Evolutionary conservation across 2,888 invertebrate genomes (phyloP).

Genomic region (Argyra leucocephala): DNA sequence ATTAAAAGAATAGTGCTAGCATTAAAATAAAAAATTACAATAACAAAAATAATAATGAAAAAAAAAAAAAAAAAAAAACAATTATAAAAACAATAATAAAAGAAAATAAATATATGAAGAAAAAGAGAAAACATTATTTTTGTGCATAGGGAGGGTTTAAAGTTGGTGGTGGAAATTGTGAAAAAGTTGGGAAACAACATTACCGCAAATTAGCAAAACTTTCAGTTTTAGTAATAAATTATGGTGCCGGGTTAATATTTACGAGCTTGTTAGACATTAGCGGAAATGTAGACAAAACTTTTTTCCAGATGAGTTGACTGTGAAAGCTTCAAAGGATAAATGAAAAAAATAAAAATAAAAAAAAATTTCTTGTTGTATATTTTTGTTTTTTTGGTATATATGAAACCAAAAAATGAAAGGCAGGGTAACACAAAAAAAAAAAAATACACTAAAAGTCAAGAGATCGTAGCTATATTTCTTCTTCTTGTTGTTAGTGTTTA

Average conservation of each 20-base stretch:
- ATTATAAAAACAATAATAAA: neutral
- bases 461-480: too few relatives aligned
- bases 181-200: slow-evolving; percentile 26
- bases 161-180: too few relatives aligned
- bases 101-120: neutral
- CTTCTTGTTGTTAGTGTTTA: too few relatives aligned
- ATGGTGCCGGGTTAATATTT: slow-evolving; percentile 6
- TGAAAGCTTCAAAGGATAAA: neutral
- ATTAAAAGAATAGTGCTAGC: neutral
- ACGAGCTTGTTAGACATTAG: slow-evolving; percentile 1
- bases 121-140: slow-evolving; percentile 8
- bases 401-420: neutral
- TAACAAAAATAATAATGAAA: neutral
- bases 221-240: slow-evolving; percentile 24
- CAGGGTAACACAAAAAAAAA: neutral
- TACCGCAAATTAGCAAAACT: slow-evolving; percentile 44
- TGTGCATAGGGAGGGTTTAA: too few relatives aligned
- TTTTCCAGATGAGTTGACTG: neutral
- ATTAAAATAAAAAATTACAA: neutral
- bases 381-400: too few relatives aligned
- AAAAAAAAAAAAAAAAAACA: neutral
- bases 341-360: neutral
- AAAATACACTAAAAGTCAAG: too few relatives aligned
- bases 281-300: slow-evolving; percentile 3
- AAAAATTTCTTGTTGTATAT: too few relatives aligned